Evolutionary conservation across 2,888 invertebrate genomes (phyloP), one percentile per base, ranked within the genome.

Genomic region (Neria commutata): DNA sequence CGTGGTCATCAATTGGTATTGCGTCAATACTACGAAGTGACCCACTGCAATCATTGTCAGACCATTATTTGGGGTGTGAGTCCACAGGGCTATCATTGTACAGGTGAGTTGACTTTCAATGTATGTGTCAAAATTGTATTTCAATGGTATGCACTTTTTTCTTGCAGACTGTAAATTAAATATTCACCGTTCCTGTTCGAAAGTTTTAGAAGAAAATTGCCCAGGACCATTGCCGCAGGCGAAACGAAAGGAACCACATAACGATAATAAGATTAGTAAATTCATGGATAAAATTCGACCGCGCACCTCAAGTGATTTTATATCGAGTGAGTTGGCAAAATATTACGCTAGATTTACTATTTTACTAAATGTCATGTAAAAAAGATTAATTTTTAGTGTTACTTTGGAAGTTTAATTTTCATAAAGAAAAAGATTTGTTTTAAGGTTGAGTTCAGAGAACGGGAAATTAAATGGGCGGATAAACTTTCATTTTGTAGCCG

Each of bases 21-120:
- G 72, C 90, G 92, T 77, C 93, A 94, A 83, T 91, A 96, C 84
- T 91, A 89, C 77, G 90, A 91, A 67, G 92, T 94, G 76, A 94
- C 92, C 66, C 89, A 91, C 83, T 99, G 98, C 83, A 93, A 94
- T 84, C 91, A 92, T 83, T 98, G 98, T 84, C 91, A 92, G 76
- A 86, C 89, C 77, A 90, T 94, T 67, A 91, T 98, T 70, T 94
- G 94, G 87, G 98, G 98, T 51, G 91, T 98, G 61, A 95, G 96
- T 74, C 95, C 96, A 66, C 98, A 98, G 83, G 98, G 97, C 58
- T 97, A 93, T 85, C 92, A 95, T 76, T 99, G 98, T 83, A 88
- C 91, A 78, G 91, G 97, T 95, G 84, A 83, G 85, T 70, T 8
- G n/a, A 19, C 14, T 19, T 51, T 11, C 10, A 10, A 58, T 47